Percentiles rank a stretch among this genome's conserved stretches.
phyloP scores from a whole-genome alignment of 37 sponge, comb jelly and placozoan species.

The Axinella damicornis region DNA sequence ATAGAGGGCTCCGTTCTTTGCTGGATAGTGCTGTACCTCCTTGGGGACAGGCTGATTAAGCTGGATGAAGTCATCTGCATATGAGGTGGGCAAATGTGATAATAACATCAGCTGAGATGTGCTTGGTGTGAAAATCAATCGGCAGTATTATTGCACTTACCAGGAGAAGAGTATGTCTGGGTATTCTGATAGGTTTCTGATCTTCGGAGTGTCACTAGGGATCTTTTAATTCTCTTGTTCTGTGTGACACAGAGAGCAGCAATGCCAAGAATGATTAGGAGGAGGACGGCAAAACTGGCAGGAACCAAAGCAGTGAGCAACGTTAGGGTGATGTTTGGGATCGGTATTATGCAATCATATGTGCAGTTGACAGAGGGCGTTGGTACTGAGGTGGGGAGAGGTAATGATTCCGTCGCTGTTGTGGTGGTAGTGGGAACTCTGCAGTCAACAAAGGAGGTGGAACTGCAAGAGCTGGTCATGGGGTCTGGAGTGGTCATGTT shows the following conservation, averaged over 20 bases:
- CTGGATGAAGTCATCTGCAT: neutral
- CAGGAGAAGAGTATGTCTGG: constrained; percentile 8
- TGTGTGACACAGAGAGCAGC: neutral
- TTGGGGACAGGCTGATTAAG: neutral
- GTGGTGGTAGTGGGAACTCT: too few species aligned
- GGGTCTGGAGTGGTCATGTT: too few species aligned
- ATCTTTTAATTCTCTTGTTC: neutral
- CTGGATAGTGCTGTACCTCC: constrained; percentile 2
- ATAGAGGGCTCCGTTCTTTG: constrained; percentile 23
- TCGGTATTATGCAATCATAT: too few species aligned
- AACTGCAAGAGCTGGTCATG: too few species aligned
- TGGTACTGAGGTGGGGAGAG: too few species aligned
- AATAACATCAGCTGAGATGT: neutral
- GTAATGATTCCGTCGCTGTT: too few species aligned
- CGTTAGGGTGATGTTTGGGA: neutral
- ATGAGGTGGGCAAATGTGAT: neutral
- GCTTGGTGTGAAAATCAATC: neutral
- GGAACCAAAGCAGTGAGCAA: too few species aligned
- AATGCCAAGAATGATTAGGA: neutral
- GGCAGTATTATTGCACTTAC: constrained; percentile 5
- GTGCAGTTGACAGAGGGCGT: too few species aligned
- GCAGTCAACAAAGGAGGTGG: too few species aligned
- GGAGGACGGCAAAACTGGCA: neutral
- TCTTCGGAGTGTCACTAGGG: too few species aligned
- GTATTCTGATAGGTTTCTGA: neutral